Base-by-base conservation (phyloP, 2,888 invertebrate genomes). In the Ochropleura leucogaster region DNA sequence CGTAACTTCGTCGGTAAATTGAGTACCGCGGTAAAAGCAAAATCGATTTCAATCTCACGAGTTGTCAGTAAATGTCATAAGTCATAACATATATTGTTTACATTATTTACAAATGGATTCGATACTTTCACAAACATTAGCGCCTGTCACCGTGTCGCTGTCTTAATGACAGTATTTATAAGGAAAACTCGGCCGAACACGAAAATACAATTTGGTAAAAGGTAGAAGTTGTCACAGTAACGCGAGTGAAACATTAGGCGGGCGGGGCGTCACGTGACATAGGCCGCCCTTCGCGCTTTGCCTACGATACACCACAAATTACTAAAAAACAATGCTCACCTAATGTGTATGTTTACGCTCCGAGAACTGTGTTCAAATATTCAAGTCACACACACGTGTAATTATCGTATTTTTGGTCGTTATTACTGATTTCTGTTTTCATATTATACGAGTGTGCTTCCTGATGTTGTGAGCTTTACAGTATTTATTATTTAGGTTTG, bases 111-210 rank as follows among this genome's bases (percentile, higher is more conserved):
- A 93, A 95, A 95, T 93, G 91, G 91, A 90, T 90, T 90, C 92
- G 90, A 94, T 95, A 93, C 93, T 91, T 93, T 88, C 87, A 92
- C 90, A 92, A 91, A 93, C 95, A 95, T 96, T 95, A 96, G 92
- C 94, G 93, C 93, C 95, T 96, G 96, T 95, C 96, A 93, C 91
- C 86, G 90, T 91, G 93, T 92, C 92, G 91, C 93, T 94, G 93
- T 94, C 94, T 95, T 96, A 96, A 96, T 96, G 95, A 96, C 95
- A 95, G 95, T 96, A 95, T 96, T 96, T 96, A 96, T 96, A 96
- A 96, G 95, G 95, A 96, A 96, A 96, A 95, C 93, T 96, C 95
- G 92, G 91, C 90, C 89, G 94, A 95, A 96, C 96, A 96, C 94
- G 96, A 95, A 95, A 96, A 96, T 94, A 96, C 96, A 96, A 96